phyloP scores from a whole-genome alignment of 2,797 vertebrate species.

The Sparus aurata region DNA sequence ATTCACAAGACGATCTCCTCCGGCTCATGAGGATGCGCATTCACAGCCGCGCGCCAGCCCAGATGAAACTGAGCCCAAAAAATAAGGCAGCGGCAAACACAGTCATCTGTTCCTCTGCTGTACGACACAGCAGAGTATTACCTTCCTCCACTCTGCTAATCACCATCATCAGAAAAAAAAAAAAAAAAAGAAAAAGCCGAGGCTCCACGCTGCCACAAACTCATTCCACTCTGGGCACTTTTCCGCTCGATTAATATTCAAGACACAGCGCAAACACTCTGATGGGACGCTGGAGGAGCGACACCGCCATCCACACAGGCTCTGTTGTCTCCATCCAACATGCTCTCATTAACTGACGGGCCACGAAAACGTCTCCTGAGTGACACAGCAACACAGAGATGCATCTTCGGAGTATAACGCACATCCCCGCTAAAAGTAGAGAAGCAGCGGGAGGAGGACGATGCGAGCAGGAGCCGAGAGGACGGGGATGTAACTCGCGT shows the following conservation, averaged over 20 bases:
- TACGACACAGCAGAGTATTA: constrained; percentile 17
- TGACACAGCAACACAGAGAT: not conserved
- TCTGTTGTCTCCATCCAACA: constrained; percentile 21
- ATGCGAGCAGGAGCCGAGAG: constrained; percentile 4
- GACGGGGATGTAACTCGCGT: constrained; percentile 33
- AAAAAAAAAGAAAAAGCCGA: not conserved
- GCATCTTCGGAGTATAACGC: not conserved
- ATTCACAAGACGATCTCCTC: constrained; percentile 6
- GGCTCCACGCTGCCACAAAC: constrained; percentile 51
- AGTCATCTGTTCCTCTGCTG: constrained; percentile 33
- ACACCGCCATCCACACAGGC: constrained; percentile 21
- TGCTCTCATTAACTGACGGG: constrained; percentile 28
- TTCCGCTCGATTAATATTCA: constrained; percentile 69
- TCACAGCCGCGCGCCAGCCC: not conserved
- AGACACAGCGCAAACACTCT: constrained; percentile 43
- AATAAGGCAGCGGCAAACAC: constrained; percentile 23
- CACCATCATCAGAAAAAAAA: constrained; percentile 43
- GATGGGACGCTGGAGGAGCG: constrained; percentile 43
- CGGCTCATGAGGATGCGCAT: not conserved
- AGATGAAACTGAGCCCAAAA: constrained; percentile 24
- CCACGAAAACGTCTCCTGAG: not conserved
- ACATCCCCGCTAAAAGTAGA: not conserved
- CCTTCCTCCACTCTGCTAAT: constrained; percentile 49
- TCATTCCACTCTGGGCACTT: constrained; percentile 60
- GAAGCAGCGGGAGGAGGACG: not conserved